These are phyloP conservation scores for Acromyrmex echinatior DNA, from an alignment of 1,140 invertebrate genomes.

Conservation along the genomic window DNA sequence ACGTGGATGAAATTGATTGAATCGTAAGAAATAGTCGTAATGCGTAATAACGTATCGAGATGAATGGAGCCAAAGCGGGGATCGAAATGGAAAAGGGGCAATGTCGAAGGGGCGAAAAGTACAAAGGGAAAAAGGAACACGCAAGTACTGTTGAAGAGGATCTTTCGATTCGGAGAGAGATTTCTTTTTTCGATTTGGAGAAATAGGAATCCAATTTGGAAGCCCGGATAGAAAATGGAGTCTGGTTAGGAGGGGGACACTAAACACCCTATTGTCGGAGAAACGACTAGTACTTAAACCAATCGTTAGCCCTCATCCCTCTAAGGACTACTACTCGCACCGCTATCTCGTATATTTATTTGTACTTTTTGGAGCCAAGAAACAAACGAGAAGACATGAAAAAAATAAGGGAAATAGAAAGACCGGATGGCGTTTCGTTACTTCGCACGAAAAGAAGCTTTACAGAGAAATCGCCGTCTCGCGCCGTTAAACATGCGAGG, in stretches of 20 bases:
- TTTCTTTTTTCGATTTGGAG: constrained; percentile 73
- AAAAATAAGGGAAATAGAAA: background rate
- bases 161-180: constrained; percentile 42
- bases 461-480: constrained; percentile 55
- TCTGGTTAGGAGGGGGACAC: constrained; percentile 59
- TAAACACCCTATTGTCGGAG: constrained; percentile 76
- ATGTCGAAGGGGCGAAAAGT: constrained; percentile 8
- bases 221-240: constrained; percentile 18
- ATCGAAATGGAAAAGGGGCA: constrained; percentile 7
- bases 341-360: constrained; percentile 44
- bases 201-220: constrained; percentile 79
- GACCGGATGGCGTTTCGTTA: constrained; percentile 35
- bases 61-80: constrained; percentile 23
- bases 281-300: constrained; percentile 70
- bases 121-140: constrained; percentile 33
- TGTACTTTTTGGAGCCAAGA: constrained; percentile 18
- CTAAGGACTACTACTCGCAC: background rate
- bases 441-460: constrained; percentile 45
- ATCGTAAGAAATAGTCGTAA: constrained; percentile 32
- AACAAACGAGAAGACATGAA: constrained; percentile 6
- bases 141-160: constrained; percentile 26
- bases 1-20: constrained; percentile 26
- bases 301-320: background rate
- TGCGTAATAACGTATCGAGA: constrained; percentile 47
- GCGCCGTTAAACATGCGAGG: constrained; percentile 61